phyloP scores from a whole-genome alignment of 1,140 invertebrate genomes.

The Branchinecta lynchi region DNA sequence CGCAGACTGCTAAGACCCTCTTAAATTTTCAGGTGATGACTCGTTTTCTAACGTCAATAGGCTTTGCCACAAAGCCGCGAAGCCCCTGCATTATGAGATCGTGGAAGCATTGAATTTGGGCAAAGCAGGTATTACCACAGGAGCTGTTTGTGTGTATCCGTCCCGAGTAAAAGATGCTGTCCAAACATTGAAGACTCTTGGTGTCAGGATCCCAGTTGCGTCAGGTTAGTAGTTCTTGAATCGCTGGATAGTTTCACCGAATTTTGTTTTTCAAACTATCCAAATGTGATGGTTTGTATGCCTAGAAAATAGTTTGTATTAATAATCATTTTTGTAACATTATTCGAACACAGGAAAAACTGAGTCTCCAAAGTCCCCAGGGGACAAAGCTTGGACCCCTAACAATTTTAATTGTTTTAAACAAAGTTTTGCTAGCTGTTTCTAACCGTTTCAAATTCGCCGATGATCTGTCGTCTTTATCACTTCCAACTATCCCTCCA shows the following conservation, averaged over 20 bases:
- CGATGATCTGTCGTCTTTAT: no score
- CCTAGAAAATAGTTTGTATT: no score
- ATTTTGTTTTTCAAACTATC: no score
- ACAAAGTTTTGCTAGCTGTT: no score
- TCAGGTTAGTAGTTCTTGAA: slow-evolving; percentile 41
- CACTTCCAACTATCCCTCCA: no score
- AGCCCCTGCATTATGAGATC: slow-evolving; percentile 37
- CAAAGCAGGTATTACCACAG: slow-evolving; percentile 37
- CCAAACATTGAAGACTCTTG: slow-evolving; percentile 41
- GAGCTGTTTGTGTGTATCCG: slow-evolving; percentile 90
- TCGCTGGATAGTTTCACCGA: not conserved
- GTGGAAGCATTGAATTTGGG: slow-evolving; percentile 30
- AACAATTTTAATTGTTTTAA: no score
- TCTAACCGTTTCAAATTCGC: no score
- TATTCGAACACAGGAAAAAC: no score
- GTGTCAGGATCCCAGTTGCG: slow-evolving; percentile 45
- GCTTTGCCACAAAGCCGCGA: slow-evolving; percentile 59
- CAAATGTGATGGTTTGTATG: no score
- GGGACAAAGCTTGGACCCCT: no score
- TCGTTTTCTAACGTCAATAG: slow-evolving; percentile 58
- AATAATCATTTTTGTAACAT: no score
- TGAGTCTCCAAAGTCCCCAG: no score
- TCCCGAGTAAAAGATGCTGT: slow-evolving; percentile 55
- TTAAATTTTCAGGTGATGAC: slow-evolving; percentile 51
- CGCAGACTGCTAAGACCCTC: not conserved